Evolutionary conservation across 2,888 invertebrate genomes (phyloP), one percentile per base, ranked within the genome.

Genomic region (Agrilus mali): DNA sequence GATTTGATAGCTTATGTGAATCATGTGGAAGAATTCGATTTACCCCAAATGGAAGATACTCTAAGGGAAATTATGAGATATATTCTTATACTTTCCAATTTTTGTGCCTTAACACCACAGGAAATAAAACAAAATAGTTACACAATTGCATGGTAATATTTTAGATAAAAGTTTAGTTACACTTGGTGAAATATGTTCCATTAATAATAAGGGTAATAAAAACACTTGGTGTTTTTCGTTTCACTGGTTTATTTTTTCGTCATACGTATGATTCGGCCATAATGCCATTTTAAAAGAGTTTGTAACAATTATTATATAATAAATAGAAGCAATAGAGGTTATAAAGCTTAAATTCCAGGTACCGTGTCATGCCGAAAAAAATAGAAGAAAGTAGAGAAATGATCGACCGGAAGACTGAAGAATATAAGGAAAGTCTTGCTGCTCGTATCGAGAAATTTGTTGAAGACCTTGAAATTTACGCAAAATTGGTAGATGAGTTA

Each of bases 91-190:
- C 69, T 95, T 7, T 82, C 86, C 5, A 90, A 94, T 64, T 85
- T 87, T 57, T 80, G 82, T 0, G 69, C 73, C 6, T 81, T 90
- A 53, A 80, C 86, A 0, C 83, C 89, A 0, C 70, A 86, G 4
- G 90, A 95, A 67, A 81, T 94, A 58, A 86, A 92, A 57, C 82
- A 86, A 33, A 94, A 93, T 60, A 86, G 86, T 52, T 82, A 82
- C 53, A 82, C 88, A 0, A 89, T 88, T 58, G 82, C 86, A 59
- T 93, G 90, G 92, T 74, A 27, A 8, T 27, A 59, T 54, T 10
- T 5, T 27, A 27, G 4, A 17, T 5, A 20, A 6, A 20, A 20
- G 7, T 20, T 20, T 20, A 20, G 6, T 20, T 20, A 5, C 7
- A 20, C 17, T n/a, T n/a, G 4, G 17, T 17, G 4, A 17, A 20